A percentile compares a stretch with the other conserved stretches of the same genome.
phyloP scores from a whole-genome alignment of 2,113 vertebrate species.

The Hoplias malabaricus region DNA sequence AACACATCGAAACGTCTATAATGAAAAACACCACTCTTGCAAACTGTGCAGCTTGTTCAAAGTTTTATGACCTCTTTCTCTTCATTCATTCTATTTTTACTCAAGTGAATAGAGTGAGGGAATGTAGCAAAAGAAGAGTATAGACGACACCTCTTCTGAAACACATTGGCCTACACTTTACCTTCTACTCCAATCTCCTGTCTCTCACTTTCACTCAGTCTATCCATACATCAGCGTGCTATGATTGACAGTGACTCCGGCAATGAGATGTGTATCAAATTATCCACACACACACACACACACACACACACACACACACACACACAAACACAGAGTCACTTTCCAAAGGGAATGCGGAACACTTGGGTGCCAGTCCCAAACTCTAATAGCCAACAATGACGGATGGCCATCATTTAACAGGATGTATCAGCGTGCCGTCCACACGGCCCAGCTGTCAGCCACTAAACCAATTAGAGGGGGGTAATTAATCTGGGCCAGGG shows the following conservation, averaged over 20 bases:
- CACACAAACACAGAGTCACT: conserved; percentile 4
- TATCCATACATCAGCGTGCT: conserved; percentile 81
- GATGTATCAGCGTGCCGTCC: conserved; percentile 84
- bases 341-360: conserved; percentile 9
- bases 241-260: conserved; percentile 79
- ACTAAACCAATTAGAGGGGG: conserved; percentile 90
- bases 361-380: conserved; percentile 76
- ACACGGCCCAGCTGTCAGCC: conserved; percentile 85
- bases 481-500: conserved; percentile 88
- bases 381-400: conserved; percentile 83
- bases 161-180: not conserved
- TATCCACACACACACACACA: conserved; percentile 66
- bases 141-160: not conserved
- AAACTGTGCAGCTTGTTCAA: not conserved
- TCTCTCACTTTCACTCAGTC: conserved; percentile 47
- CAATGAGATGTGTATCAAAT: conserved; percentile 87
- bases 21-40: too few species aligned
- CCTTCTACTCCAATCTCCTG: conserved; percentile 61
- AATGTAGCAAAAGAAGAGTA: not conserved
- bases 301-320: conserved; percentile 11
- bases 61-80: not conserved
- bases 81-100: not conserved
- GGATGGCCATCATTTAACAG: conserved; percentile 89
- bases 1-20: too few species aligned
- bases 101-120: not conserved